Conservation (phyloP, 2,113 vertebrate species). For the Corythornis madagascariensis region DNA sequence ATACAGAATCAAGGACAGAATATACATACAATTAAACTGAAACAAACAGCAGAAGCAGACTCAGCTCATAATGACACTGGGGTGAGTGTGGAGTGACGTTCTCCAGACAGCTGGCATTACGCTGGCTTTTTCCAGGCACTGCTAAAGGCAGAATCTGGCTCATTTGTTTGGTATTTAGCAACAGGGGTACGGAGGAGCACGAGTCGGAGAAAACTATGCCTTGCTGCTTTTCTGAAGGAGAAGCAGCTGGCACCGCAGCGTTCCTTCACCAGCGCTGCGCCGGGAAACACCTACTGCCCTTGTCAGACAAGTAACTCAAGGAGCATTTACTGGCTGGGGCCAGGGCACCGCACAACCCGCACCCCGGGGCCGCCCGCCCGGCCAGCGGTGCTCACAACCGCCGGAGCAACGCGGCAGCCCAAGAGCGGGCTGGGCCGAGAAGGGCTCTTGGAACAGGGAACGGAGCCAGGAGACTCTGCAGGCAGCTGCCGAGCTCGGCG, state of each 20-base stretch:
- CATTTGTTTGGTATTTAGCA: neutral
- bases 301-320: neutral
- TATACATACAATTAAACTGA: neutral
- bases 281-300: neutral
- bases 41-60: neutral
- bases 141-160: neutral
- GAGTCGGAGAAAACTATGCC: neutral
- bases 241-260: neutral
- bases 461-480: accelerated
- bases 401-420: neutral
- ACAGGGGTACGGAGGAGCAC: neutral
- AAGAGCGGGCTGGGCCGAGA: accelerated
- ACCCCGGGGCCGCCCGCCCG: too few relatives aligned
- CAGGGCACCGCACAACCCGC: too few relatives aligned
- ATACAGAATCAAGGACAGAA: neutral
- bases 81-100: neutral
- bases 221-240: neutral
- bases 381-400: too few relatives aligned
- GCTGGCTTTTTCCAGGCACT: neutral
- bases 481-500: too few relatives aligned
- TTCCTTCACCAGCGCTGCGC: neutral
- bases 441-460: too few relatives aligned
- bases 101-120: neutral
- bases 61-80: neutral
- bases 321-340: neutral